Conservation (phyloP, 2,797 vertebrate species). For the Peromyscus attwateri region DNA sequence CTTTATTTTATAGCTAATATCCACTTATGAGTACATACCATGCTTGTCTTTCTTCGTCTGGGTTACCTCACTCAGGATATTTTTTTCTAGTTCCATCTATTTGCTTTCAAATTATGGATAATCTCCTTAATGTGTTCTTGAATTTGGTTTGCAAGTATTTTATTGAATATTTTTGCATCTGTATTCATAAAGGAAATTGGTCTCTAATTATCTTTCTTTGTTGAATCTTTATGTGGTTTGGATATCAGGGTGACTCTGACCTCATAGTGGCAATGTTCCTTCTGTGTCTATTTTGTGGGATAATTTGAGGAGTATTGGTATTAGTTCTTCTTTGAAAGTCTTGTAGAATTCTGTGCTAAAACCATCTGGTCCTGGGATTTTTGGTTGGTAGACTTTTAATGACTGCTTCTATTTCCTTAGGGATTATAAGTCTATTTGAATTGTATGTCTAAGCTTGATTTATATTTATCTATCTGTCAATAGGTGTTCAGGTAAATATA, state of each 20-base stretch:
- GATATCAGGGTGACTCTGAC: neutral
- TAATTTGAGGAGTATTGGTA: neutral
- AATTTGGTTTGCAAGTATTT: neutral
- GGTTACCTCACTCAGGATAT: neutral
- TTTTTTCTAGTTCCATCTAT: neutral
- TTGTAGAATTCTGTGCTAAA: neutral
- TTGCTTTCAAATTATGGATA: neutral
- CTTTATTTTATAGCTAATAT: neutral
- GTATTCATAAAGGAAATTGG: neutral
- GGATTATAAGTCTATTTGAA: neutral
- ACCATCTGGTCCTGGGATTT: neutral
- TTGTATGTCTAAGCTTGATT: neutral
- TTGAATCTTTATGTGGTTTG: neutral
- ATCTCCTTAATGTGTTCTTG: neutral
- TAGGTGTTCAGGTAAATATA: neutral
- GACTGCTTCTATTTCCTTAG: no score
- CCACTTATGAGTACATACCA: neutral
- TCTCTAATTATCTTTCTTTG: neutral
- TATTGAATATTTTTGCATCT: neutral
- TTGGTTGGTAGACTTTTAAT: neutral
- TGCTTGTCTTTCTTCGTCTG: neutral
- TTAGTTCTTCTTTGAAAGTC: neutral
- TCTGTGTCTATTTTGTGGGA: neutral
- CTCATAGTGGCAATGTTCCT: neutral
- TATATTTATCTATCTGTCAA: neutral